Conservation (phyloP, 2,797 vertebrate genomes). For the Momotus momota region DNA sequence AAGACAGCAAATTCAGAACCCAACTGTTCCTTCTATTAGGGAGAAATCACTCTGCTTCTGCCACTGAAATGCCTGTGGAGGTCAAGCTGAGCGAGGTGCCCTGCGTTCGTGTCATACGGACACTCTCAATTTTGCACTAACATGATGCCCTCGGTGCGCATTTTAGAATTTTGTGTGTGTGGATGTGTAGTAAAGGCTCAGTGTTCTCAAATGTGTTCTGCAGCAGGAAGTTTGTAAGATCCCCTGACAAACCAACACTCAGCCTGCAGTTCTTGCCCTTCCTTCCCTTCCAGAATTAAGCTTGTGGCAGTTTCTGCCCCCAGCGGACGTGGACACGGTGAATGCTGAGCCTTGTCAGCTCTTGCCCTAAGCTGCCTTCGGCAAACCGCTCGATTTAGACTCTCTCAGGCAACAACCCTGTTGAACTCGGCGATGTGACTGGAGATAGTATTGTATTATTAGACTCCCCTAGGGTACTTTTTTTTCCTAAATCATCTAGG, state of each 20-base stretch:
- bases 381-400: not conserved
- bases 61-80: not conserved
- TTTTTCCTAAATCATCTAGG: not conserved
- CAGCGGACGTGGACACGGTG: accelerated
- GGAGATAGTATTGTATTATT: not conserved
- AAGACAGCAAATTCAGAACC: not conserved
- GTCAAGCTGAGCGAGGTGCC: not conserved
- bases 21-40: not conserved
- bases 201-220: not conserved
- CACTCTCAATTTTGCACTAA: not conserved
- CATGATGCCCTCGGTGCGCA: accelerated
- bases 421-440: not conserved
- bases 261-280: not conserved
- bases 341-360: not conserved
- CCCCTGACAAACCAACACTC: not conserved
- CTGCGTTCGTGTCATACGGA: not conserved
- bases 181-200: not conserved
- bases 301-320: not conserved
- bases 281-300: not conserved
- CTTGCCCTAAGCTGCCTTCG: not conserved
- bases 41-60: not conserved
- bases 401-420: not conserved
- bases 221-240: slow-evolving; percentile 6
- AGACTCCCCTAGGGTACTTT: not conserved
- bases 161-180: not conserved